Evolutionary conservation across 2,113 vertebrate species (phyloP).

Genomic region (Elachura formosa): DNA sequence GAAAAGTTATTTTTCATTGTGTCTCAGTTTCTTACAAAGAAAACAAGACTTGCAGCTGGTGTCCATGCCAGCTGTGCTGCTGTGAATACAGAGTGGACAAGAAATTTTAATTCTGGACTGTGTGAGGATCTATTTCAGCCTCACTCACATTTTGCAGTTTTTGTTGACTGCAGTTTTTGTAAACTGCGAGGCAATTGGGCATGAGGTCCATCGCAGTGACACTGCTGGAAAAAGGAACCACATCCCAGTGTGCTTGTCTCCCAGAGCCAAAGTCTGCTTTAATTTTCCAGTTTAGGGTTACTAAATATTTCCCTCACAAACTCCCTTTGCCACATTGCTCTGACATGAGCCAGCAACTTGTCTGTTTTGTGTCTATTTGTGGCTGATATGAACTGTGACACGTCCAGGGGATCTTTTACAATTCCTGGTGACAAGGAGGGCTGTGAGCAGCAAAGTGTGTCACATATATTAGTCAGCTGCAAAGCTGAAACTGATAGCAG

Average conservation of each 20-base stretch:
- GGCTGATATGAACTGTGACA: background rate
- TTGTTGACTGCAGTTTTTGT: background rate
- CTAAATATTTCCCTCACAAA: background rate
- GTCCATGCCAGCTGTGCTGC: background rate
- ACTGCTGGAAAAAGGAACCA: background rate
- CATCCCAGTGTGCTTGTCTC: background rate
- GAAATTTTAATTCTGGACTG: background rate
- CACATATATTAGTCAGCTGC: background rate
- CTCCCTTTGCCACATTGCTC: background rate
- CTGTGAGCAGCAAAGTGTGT: background rate
- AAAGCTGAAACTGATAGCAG: background rate
- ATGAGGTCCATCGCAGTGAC: background rate
- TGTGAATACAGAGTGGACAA: background rate
- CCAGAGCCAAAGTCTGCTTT: background rate
- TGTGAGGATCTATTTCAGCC: background rate
- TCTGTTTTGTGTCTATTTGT: background rate
- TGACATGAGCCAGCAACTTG: background rate
- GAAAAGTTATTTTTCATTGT: background rate
- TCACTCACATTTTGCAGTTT: background rate
- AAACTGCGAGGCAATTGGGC: background rate
- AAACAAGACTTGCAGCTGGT: background rate
- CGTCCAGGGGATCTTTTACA: background rate
- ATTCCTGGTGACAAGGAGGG: background rate
- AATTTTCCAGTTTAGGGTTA: background rate
- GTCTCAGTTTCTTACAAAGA: background rate